These are phyloP conservation scores for Pyrgus malvae DNA, from an alignment of 2,888 invertebrate species.

Conservation along the genomic window DNA sequence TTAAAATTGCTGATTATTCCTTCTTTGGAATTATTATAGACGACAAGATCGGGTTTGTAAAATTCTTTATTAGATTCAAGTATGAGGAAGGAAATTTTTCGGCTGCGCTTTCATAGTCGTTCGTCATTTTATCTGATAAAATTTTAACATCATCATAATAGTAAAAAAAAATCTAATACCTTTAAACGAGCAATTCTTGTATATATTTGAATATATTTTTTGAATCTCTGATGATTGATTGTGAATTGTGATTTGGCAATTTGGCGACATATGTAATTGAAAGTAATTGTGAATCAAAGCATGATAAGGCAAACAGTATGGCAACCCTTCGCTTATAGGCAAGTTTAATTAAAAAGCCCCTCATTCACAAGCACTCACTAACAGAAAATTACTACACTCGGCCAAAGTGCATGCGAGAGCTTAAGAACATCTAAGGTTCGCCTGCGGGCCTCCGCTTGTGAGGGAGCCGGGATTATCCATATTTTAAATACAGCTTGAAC, in stretches of 20 bases:
- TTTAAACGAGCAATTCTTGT: too few relatives aligned
- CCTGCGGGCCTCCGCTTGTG: conserved; percentile 48
- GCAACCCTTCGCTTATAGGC: conserved; percentile 46
- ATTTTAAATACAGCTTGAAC: conserved; percentile 30
- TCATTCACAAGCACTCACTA: conserved; percentile 57
- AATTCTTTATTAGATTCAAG: conserved; percentile 22
- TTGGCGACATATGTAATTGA: too few relatives aligned
- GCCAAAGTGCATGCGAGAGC: conserved; percentile 44
- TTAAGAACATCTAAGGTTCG: conserved; percentile 46
- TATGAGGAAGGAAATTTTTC: conserved; percentile 15
- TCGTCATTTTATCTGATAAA: conserved; percentile 21
- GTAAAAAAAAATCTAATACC: too few relatives aligned
- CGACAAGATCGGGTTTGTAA: conserved; percentile 4
- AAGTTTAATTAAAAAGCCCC: conserved; percentile 73
- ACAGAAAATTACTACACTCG: conserved; percentile 66
- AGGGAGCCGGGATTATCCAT: conserved; percentile 43
- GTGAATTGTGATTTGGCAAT: too few relatives aligned
- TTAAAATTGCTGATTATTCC: too few relatives aligned
- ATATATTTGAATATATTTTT: too few relatives aligned
- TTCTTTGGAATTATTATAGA: too few relatives aligned
- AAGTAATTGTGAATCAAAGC: conserved; percentile 28
- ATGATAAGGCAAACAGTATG: conserved; percentile 40
- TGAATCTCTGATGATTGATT: too few relatives aligned
- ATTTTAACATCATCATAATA: too few relatives aligned
- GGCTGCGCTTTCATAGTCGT: conserved; percentile 9